Evolutionary conservation across 2,797 vertebrate genomes (phyloP), one percentile per base, ranked within the genome.

Genomic region (Ctenopoma multispine): DNA sequence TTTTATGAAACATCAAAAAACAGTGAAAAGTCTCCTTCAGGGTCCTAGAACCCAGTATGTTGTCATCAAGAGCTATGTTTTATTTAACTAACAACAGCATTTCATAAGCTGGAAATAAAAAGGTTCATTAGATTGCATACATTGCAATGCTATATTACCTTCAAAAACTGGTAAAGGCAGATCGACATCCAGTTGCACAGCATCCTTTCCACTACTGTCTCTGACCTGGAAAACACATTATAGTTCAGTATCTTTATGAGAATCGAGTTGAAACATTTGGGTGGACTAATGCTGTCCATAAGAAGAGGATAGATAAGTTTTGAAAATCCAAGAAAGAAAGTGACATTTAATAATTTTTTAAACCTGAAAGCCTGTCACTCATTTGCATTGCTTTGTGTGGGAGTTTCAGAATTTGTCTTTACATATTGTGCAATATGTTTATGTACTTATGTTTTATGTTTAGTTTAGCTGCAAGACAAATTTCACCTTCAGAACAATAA

Each of bases 141-240:
- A 70, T 53, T 60, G 18, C 8, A 36, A 61, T 3, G 12, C 44
- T 27, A 7, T 12, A 17, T 87, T 95, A 99, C 98, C 96, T 97
- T 99, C 66, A 99, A 92, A 81, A 98, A 97, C 92, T 99, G 97
- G 90, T 99, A 99, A 11, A 99, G 95, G 81, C 98, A 99, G 92
- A 99, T 99, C 13, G 98, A 99, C 98, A 99, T 99, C 97, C 98
- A 99, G 75, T 99, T 99, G 82, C 97, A 98, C 80, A 99, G 94
- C 98, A 99, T 99, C 80, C 97, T 95, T 82, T 99, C 98, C 83
- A 99, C 97, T 76, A 99, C 98, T 0, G 97, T 99, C 94, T 99
- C 98, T 12, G 97, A 99, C 87, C 97, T 99, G 80, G 66, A 92
- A 72, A 59, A 79, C 56, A 90, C 34, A 85, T 36, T 92, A n/a